These are phyloP conservation scores for Octopus bimaculoides DNA, from an alignment of 1,140 invertebrate species.

Conservation along the genomic window DNA sequence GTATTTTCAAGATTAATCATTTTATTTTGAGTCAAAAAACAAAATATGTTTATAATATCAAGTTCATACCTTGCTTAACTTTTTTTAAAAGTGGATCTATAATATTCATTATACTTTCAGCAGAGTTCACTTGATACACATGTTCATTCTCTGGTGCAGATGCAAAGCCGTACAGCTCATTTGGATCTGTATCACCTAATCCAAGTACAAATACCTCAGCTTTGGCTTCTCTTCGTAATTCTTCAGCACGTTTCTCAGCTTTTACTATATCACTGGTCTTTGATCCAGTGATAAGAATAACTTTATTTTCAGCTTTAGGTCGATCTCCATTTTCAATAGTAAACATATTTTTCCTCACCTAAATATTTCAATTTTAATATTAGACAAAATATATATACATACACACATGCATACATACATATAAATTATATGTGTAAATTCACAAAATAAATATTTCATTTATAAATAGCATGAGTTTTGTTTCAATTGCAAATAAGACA, in stretches of 20 bases:
- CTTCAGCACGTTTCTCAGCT: slow-evolving; percentile 31
- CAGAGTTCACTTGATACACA: background rate
- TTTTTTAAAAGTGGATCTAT: too few relatives aligned
- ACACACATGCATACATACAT: background rate
- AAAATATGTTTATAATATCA: too few relatives aligned
- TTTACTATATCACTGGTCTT: slow-evolving; percentile 23
- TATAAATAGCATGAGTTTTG: background rate
- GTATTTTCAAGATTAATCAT: too few relatives aligned
- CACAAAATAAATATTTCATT: background rate
- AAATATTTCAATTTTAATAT: background rate
- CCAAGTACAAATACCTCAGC: slow-evolving; percentile 43
- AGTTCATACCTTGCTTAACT: too few relatives aligned
- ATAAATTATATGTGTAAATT: background rate
- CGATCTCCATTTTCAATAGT: slow-evolving; percentile 41
- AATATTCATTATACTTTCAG: too few relatives aligned
- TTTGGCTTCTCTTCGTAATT: slow-evolving; percentile 28
- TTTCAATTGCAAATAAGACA: too few relatives aligned
- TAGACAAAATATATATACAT: background rate
- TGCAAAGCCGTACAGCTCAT: slow-evolving; percentile 37
- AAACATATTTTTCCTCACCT: slow-evolving; percentile 41
- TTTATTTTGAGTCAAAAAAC: too few relatives aligned
- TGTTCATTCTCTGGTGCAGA: slow-evolving; percentile 31
- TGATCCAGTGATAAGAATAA: slow-evolving; percentile 42
- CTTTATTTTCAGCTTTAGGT: slow-evolving; percentile 41
- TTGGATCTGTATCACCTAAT: slow-evolving; percentile 31